Conservation (phyloP, 2,113 vertebrate genomes). For the Sceloporus undulatus region DNA sequence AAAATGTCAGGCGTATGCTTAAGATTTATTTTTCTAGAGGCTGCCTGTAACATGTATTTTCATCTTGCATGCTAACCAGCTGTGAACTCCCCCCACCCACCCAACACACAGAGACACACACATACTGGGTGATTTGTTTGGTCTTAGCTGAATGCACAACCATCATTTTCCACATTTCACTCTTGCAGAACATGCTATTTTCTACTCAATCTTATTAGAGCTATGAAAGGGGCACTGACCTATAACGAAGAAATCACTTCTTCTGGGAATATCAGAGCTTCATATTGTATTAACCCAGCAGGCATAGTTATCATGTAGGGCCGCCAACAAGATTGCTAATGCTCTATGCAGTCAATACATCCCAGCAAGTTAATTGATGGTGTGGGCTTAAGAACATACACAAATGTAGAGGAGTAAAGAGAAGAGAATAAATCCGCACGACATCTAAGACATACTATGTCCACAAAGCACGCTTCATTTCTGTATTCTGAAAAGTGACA, state of each 20-base stretch:
- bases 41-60: neutral
- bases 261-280: neutral
- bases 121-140: slow-evolving; percentile 17
- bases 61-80: slow-evolving; percentile 12
- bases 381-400: neutral
- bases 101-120: too few species aligned
- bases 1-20: slow-evolving; percentile 31
- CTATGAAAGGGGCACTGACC: slow-evolving; percentile 44
- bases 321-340: neutral
- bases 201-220: slow-evolving; percentile 28
- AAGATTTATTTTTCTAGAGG: neutral
- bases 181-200: slow-evolving; percentile 8
- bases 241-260: slow-evolving; percentile 43
- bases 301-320: neutral
- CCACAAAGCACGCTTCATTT: slow-evolving; percentile 7
- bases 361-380: neutral
- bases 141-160: slow-evolving; percentile 40
- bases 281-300: neutral
- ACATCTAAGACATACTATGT: neutral
- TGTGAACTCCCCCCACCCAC: neutral
- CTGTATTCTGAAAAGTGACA: rapidly evolving
- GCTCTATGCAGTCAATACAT: neutral
- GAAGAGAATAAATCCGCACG: neutral
- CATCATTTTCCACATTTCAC: slow-evolving; percentile 26
- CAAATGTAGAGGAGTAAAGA: neutral